Evolutionary conservation across 2,888 invertebrate species (phyloP).

Genomic region (Xestia rhomboidea): DNA sequence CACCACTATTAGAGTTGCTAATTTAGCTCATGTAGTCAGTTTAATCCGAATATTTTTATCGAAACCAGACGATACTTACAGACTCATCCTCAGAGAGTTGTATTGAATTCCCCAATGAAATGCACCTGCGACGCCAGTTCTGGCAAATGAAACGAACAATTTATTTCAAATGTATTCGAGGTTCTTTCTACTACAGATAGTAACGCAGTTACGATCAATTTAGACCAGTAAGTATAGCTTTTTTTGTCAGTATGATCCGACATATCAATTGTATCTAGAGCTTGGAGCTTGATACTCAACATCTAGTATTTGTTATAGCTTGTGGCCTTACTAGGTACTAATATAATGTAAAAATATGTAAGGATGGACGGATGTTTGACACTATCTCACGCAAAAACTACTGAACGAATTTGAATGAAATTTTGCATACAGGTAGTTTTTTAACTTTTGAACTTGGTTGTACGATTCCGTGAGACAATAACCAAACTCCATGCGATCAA

Average conservation of each 20-base stretch:
- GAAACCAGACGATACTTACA: conserved; percentile 12
- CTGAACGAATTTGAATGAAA: background rate
- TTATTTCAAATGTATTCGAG: conserved; percentile 30
- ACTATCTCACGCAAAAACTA: background rate
- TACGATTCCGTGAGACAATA: background rate
- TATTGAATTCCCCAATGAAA: conserved; percentile 41
- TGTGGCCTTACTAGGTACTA: background rate
- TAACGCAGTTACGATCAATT: background rate
- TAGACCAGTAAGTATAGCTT: background rate
- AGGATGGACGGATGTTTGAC: background rate
- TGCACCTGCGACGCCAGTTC: conserved; percentile 32
- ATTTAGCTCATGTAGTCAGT: no score
- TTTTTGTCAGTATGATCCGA: background rate
- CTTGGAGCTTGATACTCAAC: no score
- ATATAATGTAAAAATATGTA: background rate
- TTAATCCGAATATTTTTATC: background rate
- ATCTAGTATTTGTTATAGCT: background rate
- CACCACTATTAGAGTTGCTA: no score
- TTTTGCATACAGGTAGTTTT: background rate
- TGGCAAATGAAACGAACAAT: conserved; percentile 27
- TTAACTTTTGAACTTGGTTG: background rate
- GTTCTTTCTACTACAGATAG: background rate
- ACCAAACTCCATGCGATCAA: no score
- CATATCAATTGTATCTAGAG: background rate
- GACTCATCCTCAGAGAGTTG: background rate